A percentile compares a stretch with the other conserved stretches of the same genome.
Evolutionary conservation across 2,797 vertebrate genomes (phyloP).

Genomic region (Mus caroli): DNA sequence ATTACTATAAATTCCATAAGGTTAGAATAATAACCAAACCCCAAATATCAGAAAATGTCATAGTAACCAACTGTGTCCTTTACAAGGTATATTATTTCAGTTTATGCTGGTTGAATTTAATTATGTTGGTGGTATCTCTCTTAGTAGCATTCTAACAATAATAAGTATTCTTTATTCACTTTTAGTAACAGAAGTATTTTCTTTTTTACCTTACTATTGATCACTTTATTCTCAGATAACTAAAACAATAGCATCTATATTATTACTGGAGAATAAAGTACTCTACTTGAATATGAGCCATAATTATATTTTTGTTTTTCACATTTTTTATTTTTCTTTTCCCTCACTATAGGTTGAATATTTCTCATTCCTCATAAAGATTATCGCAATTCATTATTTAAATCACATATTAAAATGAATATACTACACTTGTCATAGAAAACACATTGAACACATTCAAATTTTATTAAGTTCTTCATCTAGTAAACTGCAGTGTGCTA

Average conservation of each 20-base stretch:
- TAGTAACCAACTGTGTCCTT: neutral
- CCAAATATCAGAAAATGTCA: neutral
- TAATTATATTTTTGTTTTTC: neutral
- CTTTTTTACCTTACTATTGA: fast-evolving
- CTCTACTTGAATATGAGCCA: neutral
- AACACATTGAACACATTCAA: neutral
- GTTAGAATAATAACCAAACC: neutral
- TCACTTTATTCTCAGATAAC: neutral
- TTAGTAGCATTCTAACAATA: neutral
- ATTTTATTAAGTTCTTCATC: constrained; percentile 5
- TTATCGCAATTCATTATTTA: constrained; percentile 15
- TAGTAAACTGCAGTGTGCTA: neutral
- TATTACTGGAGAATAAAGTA: neutral
- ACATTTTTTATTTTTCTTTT: neutral
- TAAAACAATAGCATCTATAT: neutral
- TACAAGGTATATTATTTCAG: neutral
- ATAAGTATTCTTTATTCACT: neutral
- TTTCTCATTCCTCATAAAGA: neutral
- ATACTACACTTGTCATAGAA: neutral
- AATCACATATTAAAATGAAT: neutral
- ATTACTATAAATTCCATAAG: neutral
- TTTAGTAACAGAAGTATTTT: neutral
- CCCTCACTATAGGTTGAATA: neutral
- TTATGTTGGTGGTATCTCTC: neutral
- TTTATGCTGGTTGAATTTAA: neutral